phyloP scores from a whole-genome alignment of 2,797 vertebrate genomes.

The Sebastiscus albofasciatus region DNA sequence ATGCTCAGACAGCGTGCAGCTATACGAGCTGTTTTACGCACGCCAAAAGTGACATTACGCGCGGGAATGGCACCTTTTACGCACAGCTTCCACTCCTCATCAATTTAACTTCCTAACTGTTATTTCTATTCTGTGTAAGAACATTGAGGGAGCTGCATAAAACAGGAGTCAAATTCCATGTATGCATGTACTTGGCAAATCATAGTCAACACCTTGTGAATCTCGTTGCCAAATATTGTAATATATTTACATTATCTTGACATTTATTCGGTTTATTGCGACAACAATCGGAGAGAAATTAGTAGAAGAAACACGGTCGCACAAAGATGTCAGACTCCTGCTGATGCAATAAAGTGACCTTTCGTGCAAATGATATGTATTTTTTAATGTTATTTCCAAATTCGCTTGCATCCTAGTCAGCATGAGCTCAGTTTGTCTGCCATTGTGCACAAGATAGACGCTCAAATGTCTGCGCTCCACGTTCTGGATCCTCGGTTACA shows the following conservation, averaged over 20 bases:
- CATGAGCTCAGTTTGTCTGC: neutral
- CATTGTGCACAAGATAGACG: neutral
- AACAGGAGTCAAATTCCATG: too few relatives aligned
- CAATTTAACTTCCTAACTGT: neutral
- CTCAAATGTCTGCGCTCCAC: too few relatives aligned
- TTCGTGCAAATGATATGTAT: neutral
- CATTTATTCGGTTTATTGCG: neutral
- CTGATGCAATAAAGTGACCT: constrained; percentile 39
- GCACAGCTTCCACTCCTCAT: neutral
- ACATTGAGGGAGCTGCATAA: too few relatives aligned
- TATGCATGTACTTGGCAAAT: neutral
- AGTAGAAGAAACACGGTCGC: neutral
- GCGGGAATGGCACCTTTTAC: neutral
- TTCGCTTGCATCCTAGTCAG: neutral
- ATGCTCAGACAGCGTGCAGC: neutral
- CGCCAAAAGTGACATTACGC: too few relatives aligned
- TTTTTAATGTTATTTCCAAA: neutral
- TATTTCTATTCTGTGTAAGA: too few relatives aligned
- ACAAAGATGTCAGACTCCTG: constrained; percentile 3
- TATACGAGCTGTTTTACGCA: neutral
- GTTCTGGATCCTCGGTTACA: neutral
- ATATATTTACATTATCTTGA: neutral
- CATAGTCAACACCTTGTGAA: neutral
- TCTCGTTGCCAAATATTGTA: neutral
- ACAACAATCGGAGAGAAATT: neutral